Evolutionary conservation across 2,797 vertebrate genomes (phyloP), one percentile per base, ranked within the genome.

Genomic region (Poeciliopsis turneri): DNA sequence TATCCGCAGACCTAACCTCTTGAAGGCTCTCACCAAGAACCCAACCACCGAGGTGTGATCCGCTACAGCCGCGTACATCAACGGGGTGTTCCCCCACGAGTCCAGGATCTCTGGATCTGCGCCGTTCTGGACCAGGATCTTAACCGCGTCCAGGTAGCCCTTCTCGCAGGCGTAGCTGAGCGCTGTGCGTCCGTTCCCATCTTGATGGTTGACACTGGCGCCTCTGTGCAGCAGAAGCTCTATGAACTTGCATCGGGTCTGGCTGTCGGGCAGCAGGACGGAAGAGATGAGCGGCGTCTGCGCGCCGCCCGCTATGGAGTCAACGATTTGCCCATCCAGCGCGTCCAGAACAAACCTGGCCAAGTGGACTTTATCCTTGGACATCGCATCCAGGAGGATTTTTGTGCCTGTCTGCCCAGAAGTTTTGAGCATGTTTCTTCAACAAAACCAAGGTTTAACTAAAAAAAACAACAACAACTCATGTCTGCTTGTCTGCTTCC

Each of bases 11-110:
- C 96, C 93, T 23, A 96, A 80, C 51, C 95, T 88, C 84, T 95
- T 96, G 79, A 96, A 96, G n/a, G 95, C 95, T 28, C 94, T 84
- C 77, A 95, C 93, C 72, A 96, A 75, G 73, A 96, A 96, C 78
- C 92, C 94, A 0, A 96, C 88, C 5, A 95, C 91, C 0, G 70
- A 36, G 0, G 88, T 87, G 71, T 93, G 94, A 8, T 94, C 94
- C 0, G 91, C 86, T 0, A 85, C 95, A 0, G 90, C 89, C 0
- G 94, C 94, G 75, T 95, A 96, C 92, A 96, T 95, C 0, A 96
- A 85, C 6, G 94, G 88, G 0, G 86, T 95, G 79, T 96, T 95
- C 0, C 95, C 94, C 95, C 96, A 95, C 0, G 72, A 5, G 85
- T 96, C 95, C 45, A 79, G 87, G 0, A 94, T 72, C 84, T 96